Evolutionary conservation across 2,113 vertebrate species (phyloP).

Genomic region (Corythornis madagascariensis): DNA sequence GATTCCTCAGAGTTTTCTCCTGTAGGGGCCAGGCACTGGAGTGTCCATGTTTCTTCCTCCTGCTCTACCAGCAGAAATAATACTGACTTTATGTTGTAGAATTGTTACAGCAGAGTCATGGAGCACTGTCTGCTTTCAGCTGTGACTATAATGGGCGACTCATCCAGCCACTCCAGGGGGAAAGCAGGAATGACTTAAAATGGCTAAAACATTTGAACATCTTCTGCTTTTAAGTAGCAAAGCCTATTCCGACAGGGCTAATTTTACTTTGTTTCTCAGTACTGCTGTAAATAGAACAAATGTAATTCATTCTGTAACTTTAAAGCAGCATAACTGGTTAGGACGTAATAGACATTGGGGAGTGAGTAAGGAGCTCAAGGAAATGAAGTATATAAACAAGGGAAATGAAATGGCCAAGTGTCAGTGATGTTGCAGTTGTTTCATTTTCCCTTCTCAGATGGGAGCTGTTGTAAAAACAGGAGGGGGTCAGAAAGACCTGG

Average conservation of each 20-base stretch:
- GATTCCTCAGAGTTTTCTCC: conserved; percentile 5
- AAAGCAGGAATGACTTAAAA: conserved; percentile 58
- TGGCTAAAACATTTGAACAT: conserved; percentile 48
- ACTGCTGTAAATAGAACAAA: conserved; percentile 15
- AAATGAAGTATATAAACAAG: not conserved
- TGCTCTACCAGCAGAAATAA: too few species aligned
- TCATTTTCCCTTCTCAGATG: not conserved
- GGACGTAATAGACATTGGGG: not conserved
- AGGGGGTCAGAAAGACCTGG: not conserved
- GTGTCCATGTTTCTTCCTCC: not conserved
- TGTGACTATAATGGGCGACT: not conserved
- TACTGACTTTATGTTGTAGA: too few species aligned
- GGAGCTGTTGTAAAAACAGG: not conserved
- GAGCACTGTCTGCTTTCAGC: conserved; percentile 34
- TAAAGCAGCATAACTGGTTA: not conserved
- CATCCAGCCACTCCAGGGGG: not conserved
- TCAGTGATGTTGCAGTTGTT: not conserved
- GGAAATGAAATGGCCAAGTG: not conserved
- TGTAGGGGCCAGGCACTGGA: not conserved
- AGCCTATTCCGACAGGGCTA: not conserved
- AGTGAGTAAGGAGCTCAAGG: not conserved
- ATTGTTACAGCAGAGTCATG: not conserved
- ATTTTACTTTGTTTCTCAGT: not conserved
- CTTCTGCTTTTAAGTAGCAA: conserved; percentile 47
- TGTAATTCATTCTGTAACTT: not conserved